Base-by-base conservation (phyloP, 2,888 invertebrate species). In the Ganaspis brasiliensis region DNA sequence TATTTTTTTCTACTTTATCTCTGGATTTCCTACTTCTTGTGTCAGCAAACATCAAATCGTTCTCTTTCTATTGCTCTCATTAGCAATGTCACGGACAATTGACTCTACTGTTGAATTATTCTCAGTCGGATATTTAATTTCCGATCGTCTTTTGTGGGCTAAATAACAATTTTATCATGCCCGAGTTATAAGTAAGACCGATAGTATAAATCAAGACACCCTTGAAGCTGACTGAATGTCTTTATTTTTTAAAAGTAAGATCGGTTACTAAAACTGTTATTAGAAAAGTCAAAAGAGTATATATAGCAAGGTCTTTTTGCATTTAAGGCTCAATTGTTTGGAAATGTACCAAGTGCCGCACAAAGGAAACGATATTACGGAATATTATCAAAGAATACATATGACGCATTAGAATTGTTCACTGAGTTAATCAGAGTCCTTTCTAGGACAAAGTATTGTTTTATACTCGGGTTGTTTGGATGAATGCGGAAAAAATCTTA, bases 361-460 rank as follows among this genome's bases (percentile, higher is more conserved):
- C 67, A 70, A 76, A 76, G 56, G 76, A 67, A 76, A 72, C 59
- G 59, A 72, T 37, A 77, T 52, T 21, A 74, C 24, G 12, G 45
- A 71, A 61, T 49, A 26, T 76, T 76, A 76, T 73, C 76, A 59
- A 45, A 70, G 52, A 73, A 61, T 73, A 45, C 21, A 37, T 52
- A 40, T 77, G 77, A 72, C 77, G 74, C 74, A 61, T 73, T 67
- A 59, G 57, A 77, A 40, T 63, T 19, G 61, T 35, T 49, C n/a
- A 16, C 49, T 6, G 6, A 31, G 56, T 26, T 26, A 37, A 37
- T 61, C 19, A 37, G 35, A 61, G 61, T 61, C 37, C 19, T 61
- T 61, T 61, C 31, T 61, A 37, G 37, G 35, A 24, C n/a, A 31
- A 59, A 26, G 8, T 31, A 3, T 16, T 9, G 16, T 40, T 16